phyloP scores from a whole-genome alignment of 2,888 invertebrate genomes.

The Pteria penguin region DNA sequence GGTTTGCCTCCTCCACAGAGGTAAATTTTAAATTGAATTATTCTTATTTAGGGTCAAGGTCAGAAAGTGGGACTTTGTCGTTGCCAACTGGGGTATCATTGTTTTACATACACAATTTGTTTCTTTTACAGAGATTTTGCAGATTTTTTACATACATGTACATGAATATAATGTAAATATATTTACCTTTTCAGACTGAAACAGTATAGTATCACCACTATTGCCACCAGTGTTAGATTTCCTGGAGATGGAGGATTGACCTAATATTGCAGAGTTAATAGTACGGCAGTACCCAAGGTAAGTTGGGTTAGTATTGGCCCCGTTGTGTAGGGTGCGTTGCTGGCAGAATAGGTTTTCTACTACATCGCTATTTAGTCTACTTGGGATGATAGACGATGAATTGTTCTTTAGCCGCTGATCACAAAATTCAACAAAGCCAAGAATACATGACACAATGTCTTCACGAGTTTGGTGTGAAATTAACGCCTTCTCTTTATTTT shows the following conservation, averaged over 20 bases:
- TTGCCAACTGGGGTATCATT: neutral
- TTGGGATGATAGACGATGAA: constrained; percentile 25
- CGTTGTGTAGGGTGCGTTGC: constrained; percentile 35
- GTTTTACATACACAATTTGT: neutral
- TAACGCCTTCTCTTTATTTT: constrained; percentile 22
- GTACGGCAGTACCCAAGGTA: constrained; percentile 30
- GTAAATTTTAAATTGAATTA: neutral
- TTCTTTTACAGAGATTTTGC: neutral
- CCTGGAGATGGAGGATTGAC: constrained; percentile 3
- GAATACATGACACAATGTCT: constrained; percentile 38
- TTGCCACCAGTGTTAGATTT: constrained; percentile 21
- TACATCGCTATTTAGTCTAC: constrained; percentile 32
- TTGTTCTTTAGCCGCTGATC: constrained; percentile 4
- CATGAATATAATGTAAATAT: neutral
- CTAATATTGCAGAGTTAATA: constrained; percentile 20
- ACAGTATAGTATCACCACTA: neutral
- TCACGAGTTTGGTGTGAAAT: constrained; percentile 42
- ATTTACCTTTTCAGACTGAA: neutral
- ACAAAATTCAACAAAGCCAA: constrained; percentile 41
- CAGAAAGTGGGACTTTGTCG: neutral
- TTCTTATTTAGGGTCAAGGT: neutral
- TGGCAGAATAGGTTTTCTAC: constrained; percentile 45
- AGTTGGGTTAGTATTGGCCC: constrained; percentile 35
- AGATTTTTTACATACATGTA: neutral
- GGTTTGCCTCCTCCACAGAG: neutral